Conservation (phyloP, 2,113 vertebrate genomes). For the Silurus meridionalis region DNA sequence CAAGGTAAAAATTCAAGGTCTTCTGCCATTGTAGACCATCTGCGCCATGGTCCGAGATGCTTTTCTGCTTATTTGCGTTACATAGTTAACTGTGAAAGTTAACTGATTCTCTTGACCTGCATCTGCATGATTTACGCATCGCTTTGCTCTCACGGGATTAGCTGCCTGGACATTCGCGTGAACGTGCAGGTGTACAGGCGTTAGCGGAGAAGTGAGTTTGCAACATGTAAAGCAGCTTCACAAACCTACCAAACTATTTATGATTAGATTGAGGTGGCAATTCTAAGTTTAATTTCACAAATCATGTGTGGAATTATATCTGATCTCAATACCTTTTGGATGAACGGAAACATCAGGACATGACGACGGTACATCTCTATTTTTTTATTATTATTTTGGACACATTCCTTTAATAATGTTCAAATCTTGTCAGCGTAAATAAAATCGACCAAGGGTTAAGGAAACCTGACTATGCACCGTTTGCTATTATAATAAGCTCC, state of each 20-base stretch:
- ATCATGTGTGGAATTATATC: background rate
- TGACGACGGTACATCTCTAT: background rate
- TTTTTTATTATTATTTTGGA: background rate
- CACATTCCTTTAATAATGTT: background rate
- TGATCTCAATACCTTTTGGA: background rate
- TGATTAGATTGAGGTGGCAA: background rate
- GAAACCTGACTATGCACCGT: no score
- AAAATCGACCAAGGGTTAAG: background rate
- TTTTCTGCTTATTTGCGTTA: background rate
- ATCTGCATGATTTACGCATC: background rate
- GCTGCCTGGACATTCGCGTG: background rate
- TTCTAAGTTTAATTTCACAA: background rate
- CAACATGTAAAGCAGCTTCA: background rate
- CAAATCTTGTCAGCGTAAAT: background rate
- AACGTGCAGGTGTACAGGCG: background rate
- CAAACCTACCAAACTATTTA: background rate
- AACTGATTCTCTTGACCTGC: background rate
- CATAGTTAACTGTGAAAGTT: background rate
- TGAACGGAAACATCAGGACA: background rate
- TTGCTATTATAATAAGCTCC: no score
- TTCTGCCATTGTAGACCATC: no score
- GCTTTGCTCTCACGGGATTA: background rate
- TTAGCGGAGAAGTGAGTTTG: background rate
- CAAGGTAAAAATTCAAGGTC: no score
- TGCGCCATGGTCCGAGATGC: background rate